Evolutionary conservation across 2,113 vertebrate species (phyloP), one percentile per base, ranked within the genome.

Genomic region (Siniperca chuatsi): DNA sequence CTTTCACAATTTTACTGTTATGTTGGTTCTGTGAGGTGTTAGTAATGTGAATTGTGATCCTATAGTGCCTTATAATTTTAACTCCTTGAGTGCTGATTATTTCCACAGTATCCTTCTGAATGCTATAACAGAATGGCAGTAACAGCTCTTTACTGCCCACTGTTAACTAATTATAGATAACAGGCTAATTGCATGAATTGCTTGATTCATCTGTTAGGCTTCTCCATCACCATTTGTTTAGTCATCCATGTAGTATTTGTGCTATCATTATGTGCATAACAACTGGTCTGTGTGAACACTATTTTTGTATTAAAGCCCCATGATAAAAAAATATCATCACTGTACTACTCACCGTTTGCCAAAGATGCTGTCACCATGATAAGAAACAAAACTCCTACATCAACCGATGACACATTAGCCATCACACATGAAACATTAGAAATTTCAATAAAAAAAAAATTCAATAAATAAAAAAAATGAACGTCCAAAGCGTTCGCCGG

Each of bases 301-400:
- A 33, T 21, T 50, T 23, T 1, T 21, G 4, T 21, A 9, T 18
- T 48, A 66, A 46, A 35, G 6, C 2, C 6, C 8, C 42, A 61
- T 1, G 4, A 23, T 37, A 50, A 8, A 42, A 46, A n/a, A n/a
- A n/a, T n/a, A n/a, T n/a, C 44, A 12, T 29, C 8, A 54, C 4
- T 33, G n/a, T 0, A 1, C 4, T 80, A 91, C 95, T 89, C 82
- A 96, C 95, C 92, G 57, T 92, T 92, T 54, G 93, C 89, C 78
- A 93, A 52, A 73, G 92, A 90, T 67, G 88, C 88, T 82, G 91
- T 83, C 73, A 95, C 65, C 84, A 92, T 89, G 60, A 96, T 80
- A 21, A 95, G 71, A 87, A 95, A 78, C 79, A 95, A 84, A 91
- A 95, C 74, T 91, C 92, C 91, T 84, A 94, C 57, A 91, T 94